Evolutionary conservation across 2,888 invertebrate genomes (phyloP), one percentile per base, ranked within the genome.

Genomic region (Diplolepis rosae): DNA sequence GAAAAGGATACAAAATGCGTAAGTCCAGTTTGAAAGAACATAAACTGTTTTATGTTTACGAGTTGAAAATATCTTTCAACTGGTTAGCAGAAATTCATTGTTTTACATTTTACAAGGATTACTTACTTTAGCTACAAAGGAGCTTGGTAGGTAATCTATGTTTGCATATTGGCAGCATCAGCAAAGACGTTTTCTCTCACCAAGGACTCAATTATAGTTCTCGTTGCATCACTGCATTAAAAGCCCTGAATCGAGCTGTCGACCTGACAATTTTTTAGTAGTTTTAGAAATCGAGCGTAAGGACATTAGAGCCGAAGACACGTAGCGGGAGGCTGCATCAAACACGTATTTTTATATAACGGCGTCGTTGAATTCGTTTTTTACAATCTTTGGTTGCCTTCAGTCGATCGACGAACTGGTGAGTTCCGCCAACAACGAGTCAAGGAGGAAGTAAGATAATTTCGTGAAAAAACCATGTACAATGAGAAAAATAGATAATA

Each of bases 251-350:
- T 76, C 81, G 80, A 80, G 77, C 74, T 79, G 81, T 78, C 82
- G 79, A 80, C 75, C 77, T 72, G 73, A 52, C 54, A 24, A 24
- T 4, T 69, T 77, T 83, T 83, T 85, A 83, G 79, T 76, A 66
- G 73, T 77, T 84, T 87, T 86, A 86, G 87, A 88, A 87, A 87
- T 87, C 87, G 80, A 80, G 81, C 80, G 69, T 85, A 85, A 87
- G 86, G 87, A 84, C 86, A 80, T 74, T 75, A 74, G 73, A 77
- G 69, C 75, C 70, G 66, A 76, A 70, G 73, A 77, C 75, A 75
- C 74, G 71, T 72, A 72, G 69, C 70, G 61, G 66, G 69, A 66
- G 51, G 67, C 69, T 66, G 65, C 61, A 39, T 39, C 39, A 13
- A 39, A 13, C 39, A 39, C 22, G 48, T 22, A 18, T 50, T 9